phyloP scores from a whole-genome alignment of 2,113 vertebrate species.

The Cyanoramphus novaezelandiae region DNA sequence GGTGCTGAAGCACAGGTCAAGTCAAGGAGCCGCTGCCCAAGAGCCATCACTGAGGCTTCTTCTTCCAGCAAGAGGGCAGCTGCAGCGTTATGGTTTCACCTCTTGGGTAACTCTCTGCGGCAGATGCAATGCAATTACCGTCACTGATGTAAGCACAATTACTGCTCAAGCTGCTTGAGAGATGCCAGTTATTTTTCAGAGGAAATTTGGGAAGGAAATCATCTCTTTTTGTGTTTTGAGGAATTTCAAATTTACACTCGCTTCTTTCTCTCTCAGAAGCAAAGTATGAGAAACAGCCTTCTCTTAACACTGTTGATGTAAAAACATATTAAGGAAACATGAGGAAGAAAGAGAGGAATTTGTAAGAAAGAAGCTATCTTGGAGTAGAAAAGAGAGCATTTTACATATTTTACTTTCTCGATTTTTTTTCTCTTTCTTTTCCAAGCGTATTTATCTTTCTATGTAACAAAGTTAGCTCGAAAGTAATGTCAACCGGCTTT shows the following conservation, averaged over 20 bases:
- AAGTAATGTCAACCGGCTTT: background rate
- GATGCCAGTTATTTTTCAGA: background rate
- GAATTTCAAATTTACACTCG: background rate
- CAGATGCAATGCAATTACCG: slow-evolving; percentile 43
- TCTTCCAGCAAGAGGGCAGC: background rate
- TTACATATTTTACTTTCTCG: background rate
- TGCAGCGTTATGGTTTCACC: background rate
- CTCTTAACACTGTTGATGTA: slow-evolving; percentile 42
- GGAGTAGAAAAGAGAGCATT: background rate
- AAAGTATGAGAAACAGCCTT: background rate
- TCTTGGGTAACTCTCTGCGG: background rate
- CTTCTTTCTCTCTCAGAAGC: background rate
- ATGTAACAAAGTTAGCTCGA: background rate
- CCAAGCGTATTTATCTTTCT: background rate
- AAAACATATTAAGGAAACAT: slow-evolving; percentile 12
- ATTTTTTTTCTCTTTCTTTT: background rate
- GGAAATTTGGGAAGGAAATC: slow-evolving; percentile 17
- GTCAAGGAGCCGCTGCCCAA: background rate
- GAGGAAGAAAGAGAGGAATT: background rate
- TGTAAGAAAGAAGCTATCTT: background rate
- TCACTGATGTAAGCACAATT: slow-evolving; percentile 46
- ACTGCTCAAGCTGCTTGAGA: slow-evolving; percentile 32
- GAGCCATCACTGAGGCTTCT: background rate
- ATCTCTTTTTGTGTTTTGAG: background rate
- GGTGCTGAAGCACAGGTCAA: background rate